Conservation (phyloP, 2,113 vertebrate species). For the Hypanus sabinus region DNA sequence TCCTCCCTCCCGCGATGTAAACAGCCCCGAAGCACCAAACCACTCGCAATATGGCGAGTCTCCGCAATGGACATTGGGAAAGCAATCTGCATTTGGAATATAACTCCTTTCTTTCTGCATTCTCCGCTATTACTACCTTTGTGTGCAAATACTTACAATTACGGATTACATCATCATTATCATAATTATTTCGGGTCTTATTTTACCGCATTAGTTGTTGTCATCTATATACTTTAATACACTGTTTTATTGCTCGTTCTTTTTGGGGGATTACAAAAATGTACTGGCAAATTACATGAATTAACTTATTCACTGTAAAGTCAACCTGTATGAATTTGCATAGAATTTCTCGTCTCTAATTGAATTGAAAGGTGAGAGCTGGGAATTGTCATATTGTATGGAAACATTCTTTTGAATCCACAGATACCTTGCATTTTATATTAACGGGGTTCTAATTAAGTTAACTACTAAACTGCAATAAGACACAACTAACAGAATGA, state of each 20-base stretch:
- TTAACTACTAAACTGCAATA: background rate
- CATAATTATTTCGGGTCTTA: background rate
- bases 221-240: background rate
- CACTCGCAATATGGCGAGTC: conserved; percentile 70
- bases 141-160: too few species aligned
- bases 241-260: background rate
- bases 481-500: background rate
- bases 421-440: background rate
- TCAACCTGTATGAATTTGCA: background rate
- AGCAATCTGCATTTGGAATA: conserved; percentile 43
- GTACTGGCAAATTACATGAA: background rate
- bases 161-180: background rate
- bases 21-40: conserved; percentile 21
- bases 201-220: background rate
- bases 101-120: background rate
- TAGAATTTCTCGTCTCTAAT: background rate
- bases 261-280: background rate
- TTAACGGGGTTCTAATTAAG: background rate
- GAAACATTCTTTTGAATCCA: background rate
- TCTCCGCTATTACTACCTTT: background rate
- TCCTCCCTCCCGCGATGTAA: background rate
- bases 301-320: background rate
- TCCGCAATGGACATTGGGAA: conserved; percentile 70
- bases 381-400: background rate
- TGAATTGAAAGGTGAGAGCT: background rate